Evolutionary conservation across 2,113 vertebrate species (phyloP).

Genomic region (Bubo blakistoni): DNA sequence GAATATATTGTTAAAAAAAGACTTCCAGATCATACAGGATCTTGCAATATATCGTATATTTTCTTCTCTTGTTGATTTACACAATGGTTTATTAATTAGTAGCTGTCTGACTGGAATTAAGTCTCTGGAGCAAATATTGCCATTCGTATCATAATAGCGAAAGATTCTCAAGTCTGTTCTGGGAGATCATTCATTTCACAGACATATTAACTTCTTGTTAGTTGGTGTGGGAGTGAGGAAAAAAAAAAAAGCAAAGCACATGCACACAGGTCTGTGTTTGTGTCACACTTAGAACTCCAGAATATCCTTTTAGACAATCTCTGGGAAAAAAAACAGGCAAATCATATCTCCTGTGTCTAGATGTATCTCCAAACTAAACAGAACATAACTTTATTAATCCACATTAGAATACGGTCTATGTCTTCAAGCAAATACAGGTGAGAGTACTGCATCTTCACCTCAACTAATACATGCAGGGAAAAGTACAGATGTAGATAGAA

Average conservation of each 20-base stretch:
- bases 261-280: background rate
- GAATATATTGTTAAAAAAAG: background rate
- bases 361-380: background rate
- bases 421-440: background rate
- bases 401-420: background rate
- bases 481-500: background rate
- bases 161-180: background rate
- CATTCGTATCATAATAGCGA: background rate
- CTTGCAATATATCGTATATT: background rate
- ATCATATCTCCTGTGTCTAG: too few species aligned
- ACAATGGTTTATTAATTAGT: background rate
- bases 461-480: background rate
- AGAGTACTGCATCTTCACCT: background rate
- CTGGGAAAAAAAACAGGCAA: too few species aligned
- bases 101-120: background rate
- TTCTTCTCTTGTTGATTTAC: background rate
- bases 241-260: background rate
- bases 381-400: background rate
- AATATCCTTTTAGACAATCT: background rate
- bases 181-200: background rate
- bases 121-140: background rate
- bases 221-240: fast-evolving
- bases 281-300: background rate
- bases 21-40: background rate
- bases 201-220: background rate